Conservation (phyloP, 2,888 invertebrate species). For the Stenotaenia linearis region DNA sequence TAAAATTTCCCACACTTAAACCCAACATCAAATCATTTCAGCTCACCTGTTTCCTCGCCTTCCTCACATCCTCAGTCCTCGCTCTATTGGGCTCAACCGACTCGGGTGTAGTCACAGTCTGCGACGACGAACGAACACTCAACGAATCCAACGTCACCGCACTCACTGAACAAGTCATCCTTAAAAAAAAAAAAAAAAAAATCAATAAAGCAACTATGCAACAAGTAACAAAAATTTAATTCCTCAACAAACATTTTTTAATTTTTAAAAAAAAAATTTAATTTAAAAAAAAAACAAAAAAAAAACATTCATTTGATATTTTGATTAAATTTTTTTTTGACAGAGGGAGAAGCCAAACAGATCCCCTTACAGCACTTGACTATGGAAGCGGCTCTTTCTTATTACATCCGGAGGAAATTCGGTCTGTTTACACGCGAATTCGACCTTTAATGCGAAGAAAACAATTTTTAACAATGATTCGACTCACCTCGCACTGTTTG, state of each 20-base stretch:
- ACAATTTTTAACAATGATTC: not conserved
- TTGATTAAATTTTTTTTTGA: not conserved
- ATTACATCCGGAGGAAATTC: not conserved
- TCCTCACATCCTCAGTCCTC: conserved; percentile 42
- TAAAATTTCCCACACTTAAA: not conserved
- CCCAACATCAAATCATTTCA: not conserved
- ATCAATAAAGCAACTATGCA: too few relatives aligned
- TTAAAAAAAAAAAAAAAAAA: not conserved
- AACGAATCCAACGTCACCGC: conserved; percentile 1
- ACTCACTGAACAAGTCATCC: not conserved
- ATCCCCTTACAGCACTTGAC: not conserved
- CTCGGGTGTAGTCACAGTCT: not conserved
- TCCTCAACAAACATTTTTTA: not conserved
- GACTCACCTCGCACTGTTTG: not conserved
- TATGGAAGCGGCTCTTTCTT: not conserved
- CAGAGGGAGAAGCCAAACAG: not conserved
- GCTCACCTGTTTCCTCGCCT: conserved; percentile 43
- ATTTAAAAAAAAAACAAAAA: too few relatives aligned
- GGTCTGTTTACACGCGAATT: not conserved
- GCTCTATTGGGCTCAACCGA: not conserved
- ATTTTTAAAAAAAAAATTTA: not conserved
- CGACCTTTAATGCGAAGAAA: too few relatives aligned
- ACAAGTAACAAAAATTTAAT: too few relatives aligned
- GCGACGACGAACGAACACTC: not conserved
- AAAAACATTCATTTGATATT: too few relatives aligned